Conservation (phyloP, 2,113 vertebrate genomes). For the Ophiodon elongatus region DNA sequence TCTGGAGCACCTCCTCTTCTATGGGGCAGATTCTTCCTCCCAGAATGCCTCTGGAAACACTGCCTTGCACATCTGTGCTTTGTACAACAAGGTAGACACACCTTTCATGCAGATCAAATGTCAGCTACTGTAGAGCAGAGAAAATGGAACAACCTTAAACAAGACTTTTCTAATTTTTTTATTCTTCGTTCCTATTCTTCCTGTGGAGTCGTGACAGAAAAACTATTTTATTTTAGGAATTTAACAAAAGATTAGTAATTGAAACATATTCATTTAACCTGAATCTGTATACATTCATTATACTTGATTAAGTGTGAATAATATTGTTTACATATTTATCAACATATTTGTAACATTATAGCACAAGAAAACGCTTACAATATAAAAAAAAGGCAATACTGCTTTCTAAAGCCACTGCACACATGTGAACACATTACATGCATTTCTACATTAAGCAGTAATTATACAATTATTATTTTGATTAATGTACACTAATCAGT, state of each 20-base stretch:
- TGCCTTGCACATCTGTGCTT: conserved; percentile 93
- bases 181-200: too few species aligned
- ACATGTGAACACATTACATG: background rate
- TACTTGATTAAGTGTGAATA: background rate
- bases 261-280: background rate
- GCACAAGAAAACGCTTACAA: background rate
- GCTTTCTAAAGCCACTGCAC: background rate
- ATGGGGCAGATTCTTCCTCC: conserved; percentile 90
- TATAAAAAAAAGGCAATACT: background rate
- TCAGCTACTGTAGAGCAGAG: accelerated
- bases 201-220: too few species aligned
- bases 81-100: conserved; percentile 91
- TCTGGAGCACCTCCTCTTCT: conserved; percentile 94
- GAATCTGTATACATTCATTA: background rate
- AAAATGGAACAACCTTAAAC: background rate
- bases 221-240: too few species aligned
- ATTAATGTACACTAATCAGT: background rate
- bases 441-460: background rate
- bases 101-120: background rate
- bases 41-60: conserved; percentile 96
- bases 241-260: background rate
- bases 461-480: background rate
- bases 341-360: background rate
- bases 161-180: too few species aligned
- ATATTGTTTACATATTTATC: background rate